These are phyloP conservation scores for Xylocopa sonorina DNA, from an alignment of 1,140 invertebrate genomes.

Conservation along the genomic window DNA sequence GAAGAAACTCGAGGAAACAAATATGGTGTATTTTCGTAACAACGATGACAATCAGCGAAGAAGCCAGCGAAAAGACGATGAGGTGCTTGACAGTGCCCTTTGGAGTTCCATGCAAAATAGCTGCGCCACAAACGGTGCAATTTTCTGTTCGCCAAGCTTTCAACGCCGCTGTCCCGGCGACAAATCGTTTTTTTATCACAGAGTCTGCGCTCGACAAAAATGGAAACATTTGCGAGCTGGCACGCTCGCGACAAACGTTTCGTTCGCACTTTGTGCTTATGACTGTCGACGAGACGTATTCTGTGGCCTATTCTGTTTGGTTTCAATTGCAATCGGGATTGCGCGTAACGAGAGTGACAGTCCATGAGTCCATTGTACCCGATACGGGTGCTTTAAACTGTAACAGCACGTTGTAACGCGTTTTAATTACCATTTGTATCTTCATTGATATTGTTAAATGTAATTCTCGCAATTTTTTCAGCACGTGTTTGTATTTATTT, in stretches of 20 bases:
- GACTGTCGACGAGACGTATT: background rate
- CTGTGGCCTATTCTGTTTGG: background rate
- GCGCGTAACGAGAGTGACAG: background rate
- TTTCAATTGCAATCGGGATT: background rate
- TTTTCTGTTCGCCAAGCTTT: slow-evolving; percentile 5
- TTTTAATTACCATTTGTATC: background rate
- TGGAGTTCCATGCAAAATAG: background rate
- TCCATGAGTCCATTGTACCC: background rate
- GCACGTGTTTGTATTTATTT: too few species aligned
- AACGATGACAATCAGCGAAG: background rate
- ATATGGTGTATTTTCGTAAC: too few species aligned
- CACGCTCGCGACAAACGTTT: background rate
- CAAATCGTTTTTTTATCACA: background rate
- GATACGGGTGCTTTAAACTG: background rate
- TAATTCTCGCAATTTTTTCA: background rate
- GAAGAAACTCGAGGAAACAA: background rate
- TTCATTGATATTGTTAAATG: background rate
- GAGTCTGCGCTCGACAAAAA: background rate
- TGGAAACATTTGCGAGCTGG: slow-evolving; percentile 7
- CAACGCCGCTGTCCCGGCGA: too few species aligned
- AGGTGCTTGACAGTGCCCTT: background rate
- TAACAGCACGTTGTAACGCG: background rate
- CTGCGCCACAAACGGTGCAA: background rate
- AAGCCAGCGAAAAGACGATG: background rate
- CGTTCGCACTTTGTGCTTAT: background rate